phyloP scores from a whole-genome alignment of 30 jellyfish, hydroid and myxozoan genomes.

The Nemopilema nomurai region DNA sequence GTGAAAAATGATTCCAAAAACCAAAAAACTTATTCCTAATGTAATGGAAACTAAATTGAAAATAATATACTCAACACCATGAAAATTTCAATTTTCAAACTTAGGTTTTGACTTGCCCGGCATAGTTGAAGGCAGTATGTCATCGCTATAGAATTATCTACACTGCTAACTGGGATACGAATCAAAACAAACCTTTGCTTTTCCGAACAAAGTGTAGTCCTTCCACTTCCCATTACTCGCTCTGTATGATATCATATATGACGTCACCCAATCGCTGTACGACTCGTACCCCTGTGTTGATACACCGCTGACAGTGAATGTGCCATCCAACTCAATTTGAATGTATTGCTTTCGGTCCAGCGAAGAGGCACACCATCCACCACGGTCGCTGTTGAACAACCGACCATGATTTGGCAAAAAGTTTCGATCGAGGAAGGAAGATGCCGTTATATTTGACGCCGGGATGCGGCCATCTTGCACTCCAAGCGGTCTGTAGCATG shows the following conservation, averaged over 20 bases:
- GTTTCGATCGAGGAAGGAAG: constrained; percentile 72
- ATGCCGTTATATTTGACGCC: constrained; percentile 77
- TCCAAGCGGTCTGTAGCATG: constrained; percentile 91
- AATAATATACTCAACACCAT: no score
- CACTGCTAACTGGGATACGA: no score
- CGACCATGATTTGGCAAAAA: constrained; percentile 79
- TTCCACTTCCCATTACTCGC: constrained; percentile 69
- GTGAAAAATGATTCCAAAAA: neutral
- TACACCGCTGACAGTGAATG: constrained; percentile 71
- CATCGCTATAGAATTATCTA: no score
- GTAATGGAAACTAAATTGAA: no score
- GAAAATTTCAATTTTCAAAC: no score
- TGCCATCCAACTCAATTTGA: constrained; percentile 72
- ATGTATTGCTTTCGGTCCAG: constrained; percentile 64
- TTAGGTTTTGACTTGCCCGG: no score
- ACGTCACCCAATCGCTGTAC: constrained; percentile 82
- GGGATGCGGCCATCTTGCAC: constrained; percentile 81
- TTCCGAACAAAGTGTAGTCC: constrained; percentile 67
- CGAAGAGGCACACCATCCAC: constrained; percentile 91
- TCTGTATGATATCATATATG: constrained; percentile 58
- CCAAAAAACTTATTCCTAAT: no score
- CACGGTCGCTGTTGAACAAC: constrained; percentile 44
- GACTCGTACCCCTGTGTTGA: constrained; percentile 92
- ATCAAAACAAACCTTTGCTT: constrained; percentile 62
- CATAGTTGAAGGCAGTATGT: no score